Conservation (phyloP, 92 coral and sea anemone genomes). For the Palythoa grandis region DNA sequence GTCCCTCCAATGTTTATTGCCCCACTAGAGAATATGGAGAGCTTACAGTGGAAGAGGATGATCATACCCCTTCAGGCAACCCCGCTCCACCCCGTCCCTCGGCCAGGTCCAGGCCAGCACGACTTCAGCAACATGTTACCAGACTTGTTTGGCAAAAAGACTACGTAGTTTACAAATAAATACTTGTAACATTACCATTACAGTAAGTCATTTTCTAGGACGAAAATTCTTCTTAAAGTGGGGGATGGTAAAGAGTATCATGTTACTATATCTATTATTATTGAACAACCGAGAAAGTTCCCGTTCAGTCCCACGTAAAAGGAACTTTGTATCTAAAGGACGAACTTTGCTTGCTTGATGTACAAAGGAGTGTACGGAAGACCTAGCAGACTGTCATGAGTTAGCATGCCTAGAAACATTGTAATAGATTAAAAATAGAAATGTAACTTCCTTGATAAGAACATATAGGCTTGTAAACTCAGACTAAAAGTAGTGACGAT, state of each 20-base stretch:
- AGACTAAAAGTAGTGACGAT: too few relatives aligned
- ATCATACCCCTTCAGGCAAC: background rate
- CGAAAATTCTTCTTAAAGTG: background rate
- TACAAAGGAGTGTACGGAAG: background rate
- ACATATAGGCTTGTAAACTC: background rate
- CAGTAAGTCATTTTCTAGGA: background rate
- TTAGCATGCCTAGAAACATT: too few relatives aligned
- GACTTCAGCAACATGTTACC: too few relatives aligned
- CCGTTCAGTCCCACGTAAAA: too few relatives aligned
- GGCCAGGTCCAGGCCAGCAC: conserved; percentile 44
- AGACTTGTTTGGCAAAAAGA: too few relatives aligned
- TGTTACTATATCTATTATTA: background rate
- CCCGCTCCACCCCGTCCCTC: background rate
- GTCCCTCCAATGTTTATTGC: conserved; percentile 25
- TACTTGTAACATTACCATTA: background rate
- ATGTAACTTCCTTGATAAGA: background rate
- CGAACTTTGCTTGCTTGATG: background rate
- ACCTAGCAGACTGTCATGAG: too few relatives aligned
- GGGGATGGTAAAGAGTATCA: conserved; percentile 21
- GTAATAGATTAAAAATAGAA: too few relatives aligned
- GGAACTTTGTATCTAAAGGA: background rate
- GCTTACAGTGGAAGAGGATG: conserved; percentile 23
- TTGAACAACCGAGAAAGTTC: background rate
- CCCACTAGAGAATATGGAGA: conserved; percentile 48
- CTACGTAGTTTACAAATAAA: too few relatives aligned